Conservation (phyloP, 2,113 vertebrate genomes). For the Sinocyclocheilus anshuiensis region DNA sequence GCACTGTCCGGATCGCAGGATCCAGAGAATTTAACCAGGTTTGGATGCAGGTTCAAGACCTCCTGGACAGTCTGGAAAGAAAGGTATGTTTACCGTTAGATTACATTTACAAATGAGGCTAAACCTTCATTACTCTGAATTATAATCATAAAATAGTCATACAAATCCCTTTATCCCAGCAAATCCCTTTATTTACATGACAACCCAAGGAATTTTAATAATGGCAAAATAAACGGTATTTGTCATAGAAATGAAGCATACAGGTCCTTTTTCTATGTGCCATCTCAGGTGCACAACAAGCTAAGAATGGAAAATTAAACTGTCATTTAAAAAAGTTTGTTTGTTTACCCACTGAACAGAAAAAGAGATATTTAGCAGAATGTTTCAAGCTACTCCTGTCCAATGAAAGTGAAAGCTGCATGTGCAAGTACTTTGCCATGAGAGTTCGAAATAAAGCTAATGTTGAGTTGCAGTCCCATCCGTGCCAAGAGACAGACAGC, state of each 20-base stretch:
- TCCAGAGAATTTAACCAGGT: slow-evolving; percentile 68
- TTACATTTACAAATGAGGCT: not conserved
- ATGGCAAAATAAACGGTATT: not conserved
- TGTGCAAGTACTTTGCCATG: slow-evolving; percentile 67
- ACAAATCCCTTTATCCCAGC: not conserved
- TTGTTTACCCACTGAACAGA: not conserved
- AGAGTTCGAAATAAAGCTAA: slow-evolving; percentile 75
- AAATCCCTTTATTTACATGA: slow-evolving; percentile 1
- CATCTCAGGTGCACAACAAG: not conserved
- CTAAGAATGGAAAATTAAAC: not conserved
- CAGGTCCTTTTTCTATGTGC: not conserved
- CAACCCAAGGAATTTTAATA: not conserved
- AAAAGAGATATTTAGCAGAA: not conserved
- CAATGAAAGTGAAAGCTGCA: not conserved
- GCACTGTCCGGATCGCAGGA: slow-evolving; percentile 69
- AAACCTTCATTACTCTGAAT: not conserved
- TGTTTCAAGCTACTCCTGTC: not conserved
- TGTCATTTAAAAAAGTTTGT: not conserved
- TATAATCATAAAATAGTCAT: not conserved
- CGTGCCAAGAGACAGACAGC: slow-evolving; percentile 83
- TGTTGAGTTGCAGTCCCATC: slow-evolving; percentile 90
- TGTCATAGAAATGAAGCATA: not conserved
- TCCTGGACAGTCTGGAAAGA: slow-evolving; percentile 69
- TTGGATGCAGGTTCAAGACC: slow-evolving; percentile 82
- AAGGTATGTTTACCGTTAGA: not conserved